Evolutionary conservation across 2,113 vertebrate genomes (phyloP).

Genomic region (Variabilichromis moorii): DNA sequence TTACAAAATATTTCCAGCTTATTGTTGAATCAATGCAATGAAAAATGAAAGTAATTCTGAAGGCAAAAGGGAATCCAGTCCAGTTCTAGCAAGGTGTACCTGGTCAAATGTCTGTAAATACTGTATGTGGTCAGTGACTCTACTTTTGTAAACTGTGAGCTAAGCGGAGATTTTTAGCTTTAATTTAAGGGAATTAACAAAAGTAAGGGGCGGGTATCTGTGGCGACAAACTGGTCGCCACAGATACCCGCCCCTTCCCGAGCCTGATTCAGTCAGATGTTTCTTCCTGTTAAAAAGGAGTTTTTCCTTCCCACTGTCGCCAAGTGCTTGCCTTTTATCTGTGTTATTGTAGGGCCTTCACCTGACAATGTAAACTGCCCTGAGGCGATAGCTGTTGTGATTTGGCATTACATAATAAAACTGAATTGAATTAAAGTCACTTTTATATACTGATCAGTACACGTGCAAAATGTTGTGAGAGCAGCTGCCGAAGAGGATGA

Average conservation of each 20-base stretch:
- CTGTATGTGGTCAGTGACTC: fast-evolving
- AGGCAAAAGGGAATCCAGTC: background rate
- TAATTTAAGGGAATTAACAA: background rate
- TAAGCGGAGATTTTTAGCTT: background rate
- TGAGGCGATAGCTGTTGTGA: fast-evolving
- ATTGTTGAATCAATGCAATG: background rate
- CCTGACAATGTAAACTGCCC: background rate
- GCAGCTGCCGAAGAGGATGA: background rate
- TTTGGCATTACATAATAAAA: background rate
- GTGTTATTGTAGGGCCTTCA: background rate
- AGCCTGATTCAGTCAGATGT: background rate
- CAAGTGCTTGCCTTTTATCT: background rate
- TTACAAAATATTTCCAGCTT: background rate
- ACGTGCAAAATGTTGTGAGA: background rate
- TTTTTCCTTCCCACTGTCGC: background rate
- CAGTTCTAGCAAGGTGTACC: background rate
- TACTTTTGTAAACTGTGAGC: background rate
- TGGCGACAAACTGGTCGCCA: too few species aligned
- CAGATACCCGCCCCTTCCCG: background rate
- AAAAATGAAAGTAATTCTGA: fast-evolving
- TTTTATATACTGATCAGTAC: background rate
- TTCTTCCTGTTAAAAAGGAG: background rate
- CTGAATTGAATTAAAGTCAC: background rate
- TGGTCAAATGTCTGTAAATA: background rate
- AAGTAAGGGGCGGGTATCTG: too few species aligned